Evolutionary conservation across 2,888 invertebrate genomes (phyloP).

Genomic region (Acleris sparsana): DNA sequence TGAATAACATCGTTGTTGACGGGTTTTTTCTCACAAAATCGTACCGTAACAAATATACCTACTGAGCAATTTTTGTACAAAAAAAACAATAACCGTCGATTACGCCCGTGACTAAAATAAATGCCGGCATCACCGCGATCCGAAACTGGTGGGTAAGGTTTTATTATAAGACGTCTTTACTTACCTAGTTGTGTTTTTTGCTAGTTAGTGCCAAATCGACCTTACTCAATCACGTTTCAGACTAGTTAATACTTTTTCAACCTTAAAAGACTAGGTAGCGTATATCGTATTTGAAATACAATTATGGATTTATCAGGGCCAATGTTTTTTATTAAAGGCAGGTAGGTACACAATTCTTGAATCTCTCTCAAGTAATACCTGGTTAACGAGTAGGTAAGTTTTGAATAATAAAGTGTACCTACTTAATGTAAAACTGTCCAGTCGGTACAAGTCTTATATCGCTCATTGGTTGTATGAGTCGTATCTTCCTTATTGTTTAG

Average conservation of each 20-base stretch:
- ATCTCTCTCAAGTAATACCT: no score
- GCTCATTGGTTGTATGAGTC: constrained; percentile 12
- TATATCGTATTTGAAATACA: no score
- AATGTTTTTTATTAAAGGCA: no score
- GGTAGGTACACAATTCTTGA: no score
- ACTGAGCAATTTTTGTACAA: constrained; percentile 15
- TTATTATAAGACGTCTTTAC: no score
- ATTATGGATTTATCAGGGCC: no score
- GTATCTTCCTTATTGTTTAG: constrained; percentile 35
- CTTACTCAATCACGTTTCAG: constrained; percentile 24
- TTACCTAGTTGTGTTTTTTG: constrained; percentile 7
- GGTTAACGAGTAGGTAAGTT: not conserved
- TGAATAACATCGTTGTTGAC: not conserved
- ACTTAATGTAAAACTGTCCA: constrained; percentile 4
- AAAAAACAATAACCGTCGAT: constrained; percentile 23
- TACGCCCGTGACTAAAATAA: constrained; percentile 48
- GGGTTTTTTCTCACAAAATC: not conserved
- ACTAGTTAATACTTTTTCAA: constrained; percentile 1
- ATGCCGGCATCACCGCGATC: constrained; percentile 47
- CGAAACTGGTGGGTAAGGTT: constrained; percentile 56
- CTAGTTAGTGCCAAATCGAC: constrained; percentile 33
- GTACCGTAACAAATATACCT: constrained; percentile 7
- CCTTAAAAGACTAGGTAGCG: not conserved
- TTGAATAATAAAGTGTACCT: not conserved
- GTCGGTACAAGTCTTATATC: constrained; percentile 37